Base-by-base conservation (phyloP, 2,113 vertebrate species). In the Melanostigma gelatinosum region DNA sequence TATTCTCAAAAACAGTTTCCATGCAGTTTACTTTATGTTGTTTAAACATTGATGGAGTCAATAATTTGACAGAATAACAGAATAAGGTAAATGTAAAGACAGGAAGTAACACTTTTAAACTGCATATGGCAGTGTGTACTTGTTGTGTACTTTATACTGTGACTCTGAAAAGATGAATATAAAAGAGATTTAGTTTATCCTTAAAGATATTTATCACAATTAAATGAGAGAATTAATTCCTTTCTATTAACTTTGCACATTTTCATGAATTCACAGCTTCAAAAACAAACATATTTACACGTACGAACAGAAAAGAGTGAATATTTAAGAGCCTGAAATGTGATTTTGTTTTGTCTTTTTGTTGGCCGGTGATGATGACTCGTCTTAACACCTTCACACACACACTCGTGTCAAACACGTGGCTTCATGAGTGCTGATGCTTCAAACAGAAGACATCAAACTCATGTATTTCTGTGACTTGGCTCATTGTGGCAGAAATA, bases 321-420 rank as follows among this genome's bases (percentile, higher is more conserved):
- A 20, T 38, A 22, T 27, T 34, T 63, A 1, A 36, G 27, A 20
- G 20, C 24, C 42, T 62, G 34, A 18, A 12, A 22, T 9, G n/a
- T 5, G 1, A 24, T 55, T 18, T 13, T 40, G 4, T 24, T 57
- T 34, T 10, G 8, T 55, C 0, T 34, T 4, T 58, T 48, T 63
- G 20, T 48, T 50, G 32, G 29, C 71, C 75, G 68, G 79, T 58
- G 87, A 82, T 58, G 87, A 82, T 86, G 83, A 78, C 68, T 84
- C 58, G 1, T 62, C 10, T 16, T 48, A 20, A 74, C 78, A 75
- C 75, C 38, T 29, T 24, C 2, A 34, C 55, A 71, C 73, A 52
- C 73, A 54, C 52, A 42, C 69, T 67, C 71, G 58, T 74, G 88
- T 84, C 72, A 52, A 13, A 72, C 78, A 12, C 29, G 1, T 11